Evolutionary conservation across 1,140 invertebrate species (phyloP).

Genomic region (Ephestia elutella): DNA sequence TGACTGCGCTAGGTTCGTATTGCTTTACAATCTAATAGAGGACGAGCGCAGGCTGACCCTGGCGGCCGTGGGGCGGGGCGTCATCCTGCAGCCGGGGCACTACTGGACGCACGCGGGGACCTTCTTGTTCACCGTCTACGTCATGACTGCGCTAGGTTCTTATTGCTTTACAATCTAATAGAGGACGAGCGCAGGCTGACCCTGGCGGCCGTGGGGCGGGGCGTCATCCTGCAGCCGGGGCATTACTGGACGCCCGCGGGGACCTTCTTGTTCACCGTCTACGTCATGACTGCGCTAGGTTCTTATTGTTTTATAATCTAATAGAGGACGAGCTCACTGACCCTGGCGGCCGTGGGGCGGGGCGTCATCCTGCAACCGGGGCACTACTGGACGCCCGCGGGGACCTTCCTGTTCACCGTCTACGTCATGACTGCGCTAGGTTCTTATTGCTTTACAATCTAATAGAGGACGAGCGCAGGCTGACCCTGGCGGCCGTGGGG

Average conservation of each 20-base stretch:
- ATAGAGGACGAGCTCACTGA: constrained; percentile 50
- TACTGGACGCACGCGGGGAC: constrained; percentile 58
- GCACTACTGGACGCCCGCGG: constrained; percentile 49
- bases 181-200: constrained; percentile 50
- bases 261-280: constrained; percentile 56
- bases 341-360: constrained; percentile 36
- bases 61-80: constrained; percentile 38
- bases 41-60: constrained; percentile 51
- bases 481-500: constrained; percentile 43
- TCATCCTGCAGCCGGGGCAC: constrained; percentile 44
- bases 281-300: constrained; percentile 13
- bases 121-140: constrained; percentile 55
- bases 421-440: constrained; percentile 20
- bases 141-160: constrained; percentile 59
- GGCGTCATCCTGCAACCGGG: constrained; percentile 51
- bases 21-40: constrained; percentile 23
- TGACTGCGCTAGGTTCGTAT: constrained; percentile 54
- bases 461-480: constrained; percentile 43
- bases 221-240: constrained; percentile 47
- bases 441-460: neutral
- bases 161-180: constrained; percentile 14
- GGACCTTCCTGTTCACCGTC: constrained; percentile 56
- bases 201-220: constrained; percentile 36
- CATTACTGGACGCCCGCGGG: constrained; percentile 53
- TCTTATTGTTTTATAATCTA: neutral